Evolutionary conservation across 2,113 vertebrate species (phyloP).

Genomic region (Isurus oxyrinchus): DNA sequence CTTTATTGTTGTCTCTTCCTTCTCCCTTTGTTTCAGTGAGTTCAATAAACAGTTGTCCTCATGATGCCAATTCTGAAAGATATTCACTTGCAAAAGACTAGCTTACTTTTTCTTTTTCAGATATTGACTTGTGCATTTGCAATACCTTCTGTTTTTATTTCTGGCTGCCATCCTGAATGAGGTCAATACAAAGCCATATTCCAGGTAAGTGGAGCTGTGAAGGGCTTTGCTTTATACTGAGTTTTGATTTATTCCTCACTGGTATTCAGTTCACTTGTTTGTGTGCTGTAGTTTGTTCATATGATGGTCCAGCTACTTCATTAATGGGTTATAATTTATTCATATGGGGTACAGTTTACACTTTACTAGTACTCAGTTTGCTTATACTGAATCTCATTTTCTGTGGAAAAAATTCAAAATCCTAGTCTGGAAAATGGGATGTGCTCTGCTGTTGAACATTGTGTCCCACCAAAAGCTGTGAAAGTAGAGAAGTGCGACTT

Average conservation of each 20-base stretch:
- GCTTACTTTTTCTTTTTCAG: neutral
- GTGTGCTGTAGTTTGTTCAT: no score
- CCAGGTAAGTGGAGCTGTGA: neutral
- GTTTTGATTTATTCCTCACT: neutral
- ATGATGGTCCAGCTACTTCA: no score
- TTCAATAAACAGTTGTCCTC: neutral
- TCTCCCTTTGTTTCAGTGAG: neutral
- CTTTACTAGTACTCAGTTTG: neutral
- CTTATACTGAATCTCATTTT: neutral
- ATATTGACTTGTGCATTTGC: neutral
- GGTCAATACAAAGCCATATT: neutral
- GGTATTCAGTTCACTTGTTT: no score
- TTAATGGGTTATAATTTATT: no score
- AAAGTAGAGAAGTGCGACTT: neutral
- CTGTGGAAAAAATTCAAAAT: neutral
- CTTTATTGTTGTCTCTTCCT: neutral
- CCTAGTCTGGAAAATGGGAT: neutral
- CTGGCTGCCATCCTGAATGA: neutral
- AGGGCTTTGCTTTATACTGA: neutral
- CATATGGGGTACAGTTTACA: neutral
- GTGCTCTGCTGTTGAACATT: neutral
- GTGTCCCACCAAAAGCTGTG: neutral
- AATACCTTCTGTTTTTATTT: neutral
- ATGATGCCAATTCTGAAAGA: neutral
- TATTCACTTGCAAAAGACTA: neutral